phyloP scores from a whole-genome alignment of 2,888 invertebrate genomes.

The Andrena bicolor region DNA sequence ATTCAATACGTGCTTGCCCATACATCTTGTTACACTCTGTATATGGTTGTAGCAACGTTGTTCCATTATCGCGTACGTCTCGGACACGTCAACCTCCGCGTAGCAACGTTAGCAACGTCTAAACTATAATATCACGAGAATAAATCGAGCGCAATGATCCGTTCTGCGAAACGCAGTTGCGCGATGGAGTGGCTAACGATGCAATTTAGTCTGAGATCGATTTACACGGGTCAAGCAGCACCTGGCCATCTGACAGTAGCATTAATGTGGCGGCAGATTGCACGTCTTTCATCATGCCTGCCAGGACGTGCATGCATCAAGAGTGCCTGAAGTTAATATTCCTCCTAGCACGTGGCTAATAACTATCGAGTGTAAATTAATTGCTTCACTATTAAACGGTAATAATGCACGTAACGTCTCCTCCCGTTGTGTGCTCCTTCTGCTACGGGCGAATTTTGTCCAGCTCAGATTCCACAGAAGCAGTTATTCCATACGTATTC shows the following conservation, averaged over 20 bases:
- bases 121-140: slow-evolving; percentile 60
- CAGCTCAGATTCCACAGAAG: neutral
- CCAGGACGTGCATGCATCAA: slow-evolving; percentile 69
- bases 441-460: neutral
- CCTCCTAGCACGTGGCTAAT: slow-evolving; percentile 68
- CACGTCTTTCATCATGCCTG: slow-evolving; percentile 73
- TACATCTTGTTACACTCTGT: no score
- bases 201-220: slow-evolving; percentile 75
- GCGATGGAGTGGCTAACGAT: slow-evolving; percentile 75
- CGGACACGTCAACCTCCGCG: neutral
- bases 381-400: slow-evolving; percentile 69
- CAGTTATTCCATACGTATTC: neutral
- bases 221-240: slow-evolving; percentile 73
- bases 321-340: slow-evolving; percentile 75
- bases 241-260: slow-evolving; percentile 71
- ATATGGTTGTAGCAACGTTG: no score
- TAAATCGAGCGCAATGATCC: slow-evolving; percentile 71
- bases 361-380: slow-evolving; percentile 74
- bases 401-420: slow-evolving; percentile 56
- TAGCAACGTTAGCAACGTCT: slow-evolving; percentile 15
- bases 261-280: slow-evolving; percentile 72
- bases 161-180: slow-evolving; percentile 66
- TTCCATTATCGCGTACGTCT: slow-evolving; percentile 8
- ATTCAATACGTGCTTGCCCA: no score
- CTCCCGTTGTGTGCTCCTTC: neutral